phyloP scores from a whole-genome alignment of 2,113 vertebrate genomes.

The Poicephalus gulielmi region DNA sequence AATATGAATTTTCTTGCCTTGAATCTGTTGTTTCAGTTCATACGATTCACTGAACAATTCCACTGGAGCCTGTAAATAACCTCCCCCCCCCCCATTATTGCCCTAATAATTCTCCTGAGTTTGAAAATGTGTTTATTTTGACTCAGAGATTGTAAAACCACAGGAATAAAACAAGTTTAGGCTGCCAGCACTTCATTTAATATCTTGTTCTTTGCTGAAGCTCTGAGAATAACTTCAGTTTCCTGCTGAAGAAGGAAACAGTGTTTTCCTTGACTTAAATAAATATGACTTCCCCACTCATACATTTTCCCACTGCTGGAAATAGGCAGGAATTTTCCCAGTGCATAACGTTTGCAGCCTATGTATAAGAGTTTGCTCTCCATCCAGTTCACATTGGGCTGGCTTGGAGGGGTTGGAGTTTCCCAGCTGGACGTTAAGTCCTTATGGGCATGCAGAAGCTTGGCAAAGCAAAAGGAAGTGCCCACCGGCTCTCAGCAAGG shows the following conservation, averaged over 20 bases:
- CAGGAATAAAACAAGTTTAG: slow-evolving; percentile 66
- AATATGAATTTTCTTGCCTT: slow-evolving; percentile 7
- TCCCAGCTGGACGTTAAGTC: slow-evolving; percentile 55
- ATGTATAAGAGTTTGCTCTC: neutral
- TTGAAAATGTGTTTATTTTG: slow-evolving; percentile 76
- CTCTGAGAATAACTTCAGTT: slow-evolving; percentile 77
- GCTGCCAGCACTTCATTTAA: slow-evolving; percentile 70
- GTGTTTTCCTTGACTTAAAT: slow-evolving; percentile 75
- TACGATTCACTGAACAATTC: neutral
- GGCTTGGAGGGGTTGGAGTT: slow-evolving; percentile 51
- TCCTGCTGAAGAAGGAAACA: slow-evolving; percentile 76
- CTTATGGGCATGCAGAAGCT: neutral
- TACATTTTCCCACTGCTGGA: slow-evolving; percentile 65
- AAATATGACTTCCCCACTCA: slow-evolving; percentile 72
- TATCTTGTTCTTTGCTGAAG: slow-evolving; percentile 46
- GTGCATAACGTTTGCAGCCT: neutral
- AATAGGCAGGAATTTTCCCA: slow-evolving; percentile 60
- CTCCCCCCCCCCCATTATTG: slow-evolving; percentile 11
- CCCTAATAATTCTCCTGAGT: slow-evolving; percentile 67
- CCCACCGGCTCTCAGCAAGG: neutral
- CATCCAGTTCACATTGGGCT: neutral
- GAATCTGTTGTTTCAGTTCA: neutral
- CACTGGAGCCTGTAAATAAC: slow-evolving; percentile 37
- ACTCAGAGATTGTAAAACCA: slow-evolving; percentile 73
- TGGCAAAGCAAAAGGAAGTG: neutral